phyloP scores from a whole-genome alignment of 2,888 invertebrate species.

The Chromoteleia sp. region DNA sequence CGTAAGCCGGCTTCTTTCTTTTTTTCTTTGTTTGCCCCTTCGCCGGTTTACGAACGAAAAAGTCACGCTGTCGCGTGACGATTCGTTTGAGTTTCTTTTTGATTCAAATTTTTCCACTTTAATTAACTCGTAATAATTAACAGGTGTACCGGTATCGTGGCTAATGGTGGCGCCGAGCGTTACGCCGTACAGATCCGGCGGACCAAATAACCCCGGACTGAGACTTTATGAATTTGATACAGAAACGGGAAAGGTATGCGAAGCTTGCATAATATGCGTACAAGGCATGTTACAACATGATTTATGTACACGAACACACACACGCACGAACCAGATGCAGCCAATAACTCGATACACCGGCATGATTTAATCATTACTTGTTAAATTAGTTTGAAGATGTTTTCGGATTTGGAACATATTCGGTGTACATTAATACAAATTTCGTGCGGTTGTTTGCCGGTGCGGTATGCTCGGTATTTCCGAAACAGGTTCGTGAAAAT shows the following conservation, averaged over 20 bases:
- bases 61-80: not conserved
- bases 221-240: slow-evolving; percentile 96
- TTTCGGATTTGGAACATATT: not conserved
- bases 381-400: slow-evolving; percentile 16
- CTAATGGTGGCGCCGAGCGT: slow-evolving; percentile 95
- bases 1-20: too few species aligned
- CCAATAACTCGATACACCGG: slow-evolving; percentile 27
- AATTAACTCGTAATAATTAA: slow-evolving; percentile 46
- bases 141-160: slow-evolving; percentile 94
- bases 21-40: too few species aligned
- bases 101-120: too few species aligned
- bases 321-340: not conserved
- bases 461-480: too few species aligned
- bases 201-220: slow-evolving; percentile 94
- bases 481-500: too few species aligned
- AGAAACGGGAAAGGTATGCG: slow-evolving; percentile 91
- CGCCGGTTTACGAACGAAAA: slow-evolving; percentile 17
- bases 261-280: slow-evolving; percentile 36
- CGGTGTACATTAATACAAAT: too few species aligned
- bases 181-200: slow-evolving; percentile 92
- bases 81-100: slow-evolving; percentile 21
- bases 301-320: slow-evolving; percentile 17
- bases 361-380: slow-evolving; percentile 26
- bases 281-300: slow-evolving; percentile 16
- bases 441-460: too few species aligned